Base-by-base conservation (phyloP, 2,888 invertebrate genomes). In the Maniola hyperantus region DNA sequence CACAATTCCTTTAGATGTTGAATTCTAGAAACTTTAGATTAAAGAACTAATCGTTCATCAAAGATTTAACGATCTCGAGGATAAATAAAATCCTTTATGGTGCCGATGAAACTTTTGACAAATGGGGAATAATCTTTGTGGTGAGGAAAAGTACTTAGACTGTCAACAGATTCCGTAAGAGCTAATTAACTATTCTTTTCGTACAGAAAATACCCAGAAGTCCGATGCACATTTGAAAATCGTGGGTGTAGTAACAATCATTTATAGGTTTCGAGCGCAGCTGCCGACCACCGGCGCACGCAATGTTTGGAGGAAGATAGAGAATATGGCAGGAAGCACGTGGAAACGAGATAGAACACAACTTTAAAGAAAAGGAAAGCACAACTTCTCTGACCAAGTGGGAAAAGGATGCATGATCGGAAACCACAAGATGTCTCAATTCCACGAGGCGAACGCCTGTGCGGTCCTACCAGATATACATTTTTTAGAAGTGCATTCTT, bases 361-460 rank as follows among this genome's bases (percentile, higher is more conserved):
- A 84, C 85, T 83, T 81, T 82, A 82, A 81, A 83, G 91, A 91
- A 83, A 83, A 86, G 89, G 89, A 91, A 84, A 82, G 89, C 83
- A 78, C 77, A 77, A 73, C 77, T 75, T 76, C 73, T 73, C 79
- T 75, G 73, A 69, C 70, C 75, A 74, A 74, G 91, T 76, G 74
- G 76, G 83, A 92, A 84, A 85, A 85, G 81, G 92, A 92, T 79
- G 81, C 74, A 77, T 78, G 84, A 91, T 91, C 90, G 90, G 90
- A 92, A 92, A 92, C 92, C 91, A 91, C 92, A 91, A 91, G 91
- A 92, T 91, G 91, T 92, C 92, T 92, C 89, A 92, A 92, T 92
- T 91, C 92, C 89, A 88, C 85, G 87, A 89, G 87, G 83, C 85
- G 79, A 89, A 85, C 83, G 83, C 86, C 86, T 91, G 91, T 91